Evolutionary conservation across 92 coral and sea anemone species (phyloP).

Genomic region (Epizoanthus fatuus): DNA sequence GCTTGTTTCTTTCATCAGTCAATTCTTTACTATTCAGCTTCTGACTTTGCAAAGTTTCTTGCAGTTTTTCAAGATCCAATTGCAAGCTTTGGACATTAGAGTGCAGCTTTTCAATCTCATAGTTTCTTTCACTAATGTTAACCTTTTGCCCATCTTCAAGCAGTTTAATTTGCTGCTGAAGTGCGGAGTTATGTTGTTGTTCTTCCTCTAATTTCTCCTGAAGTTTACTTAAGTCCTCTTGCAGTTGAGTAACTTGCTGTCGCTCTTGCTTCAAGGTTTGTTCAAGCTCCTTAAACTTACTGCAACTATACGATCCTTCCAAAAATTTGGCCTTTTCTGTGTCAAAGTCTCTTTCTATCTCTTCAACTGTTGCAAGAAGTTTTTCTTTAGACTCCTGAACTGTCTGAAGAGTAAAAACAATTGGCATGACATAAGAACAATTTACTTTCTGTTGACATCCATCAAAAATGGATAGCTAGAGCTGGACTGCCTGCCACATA

Average conservation of each 20-base stretch:
- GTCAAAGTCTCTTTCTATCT: conserved; percentile 73
- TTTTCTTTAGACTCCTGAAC: conserved; percentile 51
- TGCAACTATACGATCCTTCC: conserved; percentile 53
- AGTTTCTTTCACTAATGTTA: conserved; percentile 40
- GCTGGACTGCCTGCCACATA: no score
- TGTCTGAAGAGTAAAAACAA: conserved; percentile 10
- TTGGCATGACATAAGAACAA: not conserved
- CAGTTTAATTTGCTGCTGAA: conserved; percentile 45
- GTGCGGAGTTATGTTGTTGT: conserved; percentile 15
- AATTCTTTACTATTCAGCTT: conserved; percentile 16
- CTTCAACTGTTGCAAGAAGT: conserved; percentile 69
- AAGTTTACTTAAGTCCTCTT: conserved; percentile 36
- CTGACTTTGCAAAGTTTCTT: conserved; percentile 34
- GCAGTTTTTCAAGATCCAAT: conserved; percentile 38
- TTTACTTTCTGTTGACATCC: not conserved
- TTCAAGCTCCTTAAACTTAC: conserved; percentile 48
- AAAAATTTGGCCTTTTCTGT: conserved; percentile 42
- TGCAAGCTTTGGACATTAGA: conserved; percentile 46
- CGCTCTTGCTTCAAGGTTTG: conserved; percentile 53
- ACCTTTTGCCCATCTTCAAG: conserved; percentile 32
- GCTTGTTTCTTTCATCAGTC: conserved; percentile 36
- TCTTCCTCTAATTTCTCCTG: conserved; percentile 50
- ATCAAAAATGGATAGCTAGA: not conserved
- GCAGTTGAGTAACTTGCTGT: conserved; percentile 48
- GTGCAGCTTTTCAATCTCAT: conserved; percentile 45